Conservation (phyloP, 2,888 invertebrate species). For the Antitype chi region DNA sequence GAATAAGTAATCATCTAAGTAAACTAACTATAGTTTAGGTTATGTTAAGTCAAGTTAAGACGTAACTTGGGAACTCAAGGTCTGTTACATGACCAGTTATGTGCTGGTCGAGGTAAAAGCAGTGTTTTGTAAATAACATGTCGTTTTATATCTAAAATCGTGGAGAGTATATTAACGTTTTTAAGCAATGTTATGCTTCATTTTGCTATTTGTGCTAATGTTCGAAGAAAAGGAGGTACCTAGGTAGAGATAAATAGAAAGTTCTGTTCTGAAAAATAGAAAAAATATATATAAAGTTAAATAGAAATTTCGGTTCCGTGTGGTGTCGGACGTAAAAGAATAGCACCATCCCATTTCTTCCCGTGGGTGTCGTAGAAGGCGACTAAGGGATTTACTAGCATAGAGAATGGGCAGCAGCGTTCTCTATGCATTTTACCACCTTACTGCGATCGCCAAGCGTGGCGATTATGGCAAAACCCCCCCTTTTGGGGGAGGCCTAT, state of each 20-base stretch:
- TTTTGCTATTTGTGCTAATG: neutral
- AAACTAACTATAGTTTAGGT: slow-evolving; percentile 55
- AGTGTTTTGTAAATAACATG: slow-evolving; percentile 24
- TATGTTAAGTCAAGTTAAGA: slow-evolving; percentile 33
- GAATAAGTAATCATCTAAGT: slow-evolving; percentile 70
- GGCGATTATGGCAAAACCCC: too few species aligned
- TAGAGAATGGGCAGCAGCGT: too few species aligned
- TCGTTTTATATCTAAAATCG: slow-evolving; percentile 5
- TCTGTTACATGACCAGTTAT: slow-evolving; percentile 52
- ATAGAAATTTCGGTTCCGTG: too few species aligned
- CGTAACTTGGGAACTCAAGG: slow-evolving; percentile 60
- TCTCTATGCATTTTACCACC: too few species aligned
- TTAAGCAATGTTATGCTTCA: neutral
- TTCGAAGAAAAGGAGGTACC: neutral
- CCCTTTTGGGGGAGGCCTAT: too few species aligned
- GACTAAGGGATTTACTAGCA: too few species aligned
- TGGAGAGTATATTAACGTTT: neutral
- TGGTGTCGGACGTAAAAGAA: too few species aligned
- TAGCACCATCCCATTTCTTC: too few species aligned
- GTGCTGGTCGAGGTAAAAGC: slow-evolving; percentile 34
- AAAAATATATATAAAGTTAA: too few species aligned
- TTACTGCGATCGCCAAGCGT: too few species aligned
- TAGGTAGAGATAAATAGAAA: neutral
- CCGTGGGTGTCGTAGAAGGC: too few species aligned
- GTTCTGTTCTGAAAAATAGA: neutral